Conservation (phyloP, 2,888 invertebrate species). For the Bombylius discolor region DNA sequence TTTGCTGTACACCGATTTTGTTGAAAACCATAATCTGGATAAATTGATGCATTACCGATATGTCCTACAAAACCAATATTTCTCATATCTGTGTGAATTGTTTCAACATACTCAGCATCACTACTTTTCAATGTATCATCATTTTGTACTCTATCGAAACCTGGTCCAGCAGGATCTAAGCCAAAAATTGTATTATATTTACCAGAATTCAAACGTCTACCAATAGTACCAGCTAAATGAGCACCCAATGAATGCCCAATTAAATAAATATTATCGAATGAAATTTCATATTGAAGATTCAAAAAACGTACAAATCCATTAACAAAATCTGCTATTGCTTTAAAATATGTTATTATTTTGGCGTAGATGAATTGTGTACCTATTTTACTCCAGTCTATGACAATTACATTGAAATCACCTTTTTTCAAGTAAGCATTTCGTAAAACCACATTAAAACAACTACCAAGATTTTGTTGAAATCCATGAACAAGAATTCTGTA, state of each 20-base stretch:
- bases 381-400: background rate
- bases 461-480: too few relatives aligned
- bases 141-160: background rate
- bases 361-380: background rate
- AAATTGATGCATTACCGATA: slow-evolving; percentile 35
- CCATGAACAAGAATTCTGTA: too few relatives aligned
- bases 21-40: slow-evolving; percentile 32
- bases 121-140: background rate
- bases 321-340: background rate
- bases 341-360: background rate
- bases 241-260: slow-evolving; percentile 3
- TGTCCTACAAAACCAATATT: slow-evolving; percentile 15
- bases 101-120: slow-evolving; percentile 4
- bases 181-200: slow-evolving; percentile 3
- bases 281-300: background rate
- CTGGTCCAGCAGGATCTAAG: slow-evolving; percentile 2
- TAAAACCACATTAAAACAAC: too few relatives aligned
- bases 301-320: background rate
- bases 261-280: background rate
- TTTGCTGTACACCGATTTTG: slow-evolving; percentile 26
- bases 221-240: background rate
- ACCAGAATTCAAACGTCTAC: background rate
- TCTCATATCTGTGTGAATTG: slow-evolving; percentile 1
- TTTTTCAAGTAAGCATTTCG: too few relatives aligned
- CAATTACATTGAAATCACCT: too few relatives aligned